phyloP scores from a whole-genome alignment of 1,140 invertebrate species.

The Papilio polyxenes region DNA sequence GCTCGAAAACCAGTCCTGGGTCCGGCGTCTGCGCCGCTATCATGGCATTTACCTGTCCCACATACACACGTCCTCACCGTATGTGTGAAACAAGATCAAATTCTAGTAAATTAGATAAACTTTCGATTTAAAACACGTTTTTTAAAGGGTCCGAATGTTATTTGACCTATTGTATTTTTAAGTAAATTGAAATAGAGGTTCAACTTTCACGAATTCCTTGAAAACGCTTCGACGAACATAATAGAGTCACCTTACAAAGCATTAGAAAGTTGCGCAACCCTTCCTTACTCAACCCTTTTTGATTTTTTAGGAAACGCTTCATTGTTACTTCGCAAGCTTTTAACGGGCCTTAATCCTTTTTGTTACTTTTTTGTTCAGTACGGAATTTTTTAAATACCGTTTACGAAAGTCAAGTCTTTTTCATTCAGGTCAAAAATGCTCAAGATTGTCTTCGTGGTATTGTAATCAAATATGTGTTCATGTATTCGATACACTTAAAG shows the following conservation, averaged over 20 bases:
- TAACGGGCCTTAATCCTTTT: conserved; percentile 70
- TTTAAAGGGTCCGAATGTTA: conserved; percentile 44
- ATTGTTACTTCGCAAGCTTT: conserved; percentile 64
- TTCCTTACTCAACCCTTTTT: conserved; percentile 67
- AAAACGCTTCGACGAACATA: conserved; percentile 55
- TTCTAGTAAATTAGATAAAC: conserved; percentile 15
- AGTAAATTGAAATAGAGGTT: conserved; percentile 52
- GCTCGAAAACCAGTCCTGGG: conserved; percentile 71
- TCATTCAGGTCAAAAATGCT: conserved; percentile 21
- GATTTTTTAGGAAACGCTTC: conserved; percentile 63
- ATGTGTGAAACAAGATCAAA: conserved; percentile 41
- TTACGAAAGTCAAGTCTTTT: conserved; percentile 30
- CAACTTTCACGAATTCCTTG: conserved; percentile 71
- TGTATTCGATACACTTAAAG: conserved; percentile 57
- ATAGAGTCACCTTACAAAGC: conserved; percentile 72
- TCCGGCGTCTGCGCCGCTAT: conserved; percentile 48
- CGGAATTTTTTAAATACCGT: conserved; percentile 38
- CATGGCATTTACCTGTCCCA: conserved; percentile 53
- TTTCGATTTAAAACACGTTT: conserved; percentile 16
- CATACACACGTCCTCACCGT: conserved; percentile 50
- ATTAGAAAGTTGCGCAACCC: conserved; percentile 80
- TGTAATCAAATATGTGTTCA: conserved; percentile 48
- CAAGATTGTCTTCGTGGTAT: conserved; percentile 23
- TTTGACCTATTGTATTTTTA: conserved; percentile 33
- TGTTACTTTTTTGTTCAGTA: conserved; percentile 58